Evolutionary conservation across 2,888 invertebrate species (phyloP), one percentile per base, ranked within the genome.

Genomic region (Lysandra coridon): DNA sequence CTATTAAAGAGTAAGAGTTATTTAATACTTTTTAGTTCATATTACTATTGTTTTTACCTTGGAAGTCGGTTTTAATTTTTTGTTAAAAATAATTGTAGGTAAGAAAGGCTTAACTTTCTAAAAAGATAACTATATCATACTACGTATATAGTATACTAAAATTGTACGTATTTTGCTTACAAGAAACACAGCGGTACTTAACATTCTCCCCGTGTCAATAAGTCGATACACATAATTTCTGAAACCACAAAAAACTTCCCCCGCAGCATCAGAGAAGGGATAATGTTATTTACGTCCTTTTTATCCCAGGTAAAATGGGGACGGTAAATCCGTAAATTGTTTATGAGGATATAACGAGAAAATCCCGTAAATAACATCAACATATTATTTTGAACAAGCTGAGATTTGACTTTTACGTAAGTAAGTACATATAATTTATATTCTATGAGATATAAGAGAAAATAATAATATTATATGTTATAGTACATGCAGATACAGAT

Each of bases 281-380:
- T 69, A 69, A 69, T 69, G 33, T 37, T 69, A 37, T 69, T 69
- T 69, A 69, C 69, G 69, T 33, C 33, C 69, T 69, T 69, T 14
- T 69, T 37, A 69, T 69, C 69, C 69, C 69, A 37, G 69, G 69
- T 69, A 69, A 69, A 69, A 69, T 5, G 69, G 69, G 69, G 33
- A 69, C 33, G 17, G 33, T 69, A 10, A 69, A 37, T 17, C 69
- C 33, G 33, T 69, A 69, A 69, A 69, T 69, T 69, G 69, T 69
- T 37, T 69, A 37, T 69, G 33, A 69, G 69, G 69, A 69, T 33
- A 69, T 64, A 64, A 64, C 30, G 64, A 64, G 10, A 30, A 64
- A 64, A 64, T 64, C 30, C 64, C 12, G 64, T 64, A 23, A 23
- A 64, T 10, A 64, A 64, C 30, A 64, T 64, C 23, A 30, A 10